Evolutionary conservation across 2,113 vertebrate species (phyloP).

Genomic region (Protobothrops mucrosquamatus): DNA sequence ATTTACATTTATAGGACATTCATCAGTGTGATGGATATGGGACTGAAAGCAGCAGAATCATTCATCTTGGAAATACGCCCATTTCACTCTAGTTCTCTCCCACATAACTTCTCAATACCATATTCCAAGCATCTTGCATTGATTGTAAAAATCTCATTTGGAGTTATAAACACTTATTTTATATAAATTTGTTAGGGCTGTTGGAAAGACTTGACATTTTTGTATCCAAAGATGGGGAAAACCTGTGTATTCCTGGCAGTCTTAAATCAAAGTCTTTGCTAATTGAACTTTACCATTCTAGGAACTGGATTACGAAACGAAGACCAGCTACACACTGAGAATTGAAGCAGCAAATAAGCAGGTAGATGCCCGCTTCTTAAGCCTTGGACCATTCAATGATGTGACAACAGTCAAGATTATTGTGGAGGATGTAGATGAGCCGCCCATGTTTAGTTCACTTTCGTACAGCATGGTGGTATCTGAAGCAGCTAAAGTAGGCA

Average conservation of each 20-base stretch:
- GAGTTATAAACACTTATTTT: background rate
- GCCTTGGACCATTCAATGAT: slow-evolving; percentile 86
- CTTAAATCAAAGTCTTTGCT: slow-evolving; percentile 2
- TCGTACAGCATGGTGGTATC: slow-evolving; percentile 86
- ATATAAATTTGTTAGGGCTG: background rate
- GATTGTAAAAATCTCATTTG: background rate
- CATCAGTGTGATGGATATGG: background rate
- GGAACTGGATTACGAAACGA: slow-evolving; percentile 93
- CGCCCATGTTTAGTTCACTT: slow-evolving; percentile 79
- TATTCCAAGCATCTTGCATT: background rate
- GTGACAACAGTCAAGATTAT: slow-evolving; percentile 84
- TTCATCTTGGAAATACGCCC: background rate
- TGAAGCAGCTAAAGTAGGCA: slow-evolving; percentile 86
- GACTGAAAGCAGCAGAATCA: background rate
- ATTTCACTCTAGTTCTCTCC: background rate
- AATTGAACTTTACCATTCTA: slow-evolving; percentile 42
- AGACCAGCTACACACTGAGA: slow-evolving; percentile 83
- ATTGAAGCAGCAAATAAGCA: slow-evolving; percentile 93
- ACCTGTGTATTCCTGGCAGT: background rate
- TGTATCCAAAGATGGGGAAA: background rate
- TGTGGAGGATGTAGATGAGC: slow-evolving; percentile 92
- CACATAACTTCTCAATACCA: background rate
- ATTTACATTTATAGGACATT: background rate
- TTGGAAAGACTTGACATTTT: background rate
- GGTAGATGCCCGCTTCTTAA: slow-evolving; percentile 87